phyloP scores from a whole-genome alignment of 1,140 invertebrate species.

The Aphaenogaster rudis region DNA sequence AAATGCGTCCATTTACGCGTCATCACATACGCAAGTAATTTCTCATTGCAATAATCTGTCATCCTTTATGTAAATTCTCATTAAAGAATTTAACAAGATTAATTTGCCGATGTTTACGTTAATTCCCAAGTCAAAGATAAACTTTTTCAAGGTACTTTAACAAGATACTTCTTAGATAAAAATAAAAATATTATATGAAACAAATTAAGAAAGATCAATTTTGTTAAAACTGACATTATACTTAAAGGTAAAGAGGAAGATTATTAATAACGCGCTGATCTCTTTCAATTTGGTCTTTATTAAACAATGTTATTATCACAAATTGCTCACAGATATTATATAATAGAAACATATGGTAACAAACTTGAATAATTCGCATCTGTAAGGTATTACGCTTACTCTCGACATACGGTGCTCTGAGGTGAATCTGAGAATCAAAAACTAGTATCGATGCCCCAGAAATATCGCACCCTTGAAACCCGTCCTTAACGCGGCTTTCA shows the following conservation, averaged over 20 bases:
- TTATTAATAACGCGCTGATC: background rate
- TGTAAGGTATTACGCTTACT: background rate
- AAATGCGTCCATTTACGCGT: conserved; percentile 58
- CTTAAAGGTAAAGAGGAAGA: background rate
- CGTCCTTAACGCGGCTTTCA: conserved; percentile 64
- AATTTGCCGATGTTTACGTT: background rate
- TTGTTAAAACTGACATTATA: background rate
- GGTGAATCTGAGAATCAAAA: conserved; percentile 30
- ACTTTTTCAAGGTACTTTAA: background rate
- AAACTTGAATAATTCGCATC: background rate
- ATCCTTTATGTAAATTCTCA: conserved; percentile 1
- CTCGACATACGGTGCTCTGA: background rate
- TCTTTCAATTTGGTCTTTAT: background rate
- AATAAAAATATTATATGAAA: background rate
- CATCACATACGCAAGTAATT: conserved; percentile 55
- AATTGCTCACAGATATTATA: background rate
- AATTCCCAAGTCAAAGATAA: background rate
- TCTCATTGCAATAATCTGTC: conserved; percentile 30
- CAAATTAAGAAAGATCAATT: background rate
- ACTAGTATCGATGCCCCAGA: background rate
- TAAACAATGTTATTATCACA: background rate
- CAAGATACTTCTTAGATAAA: background rate
- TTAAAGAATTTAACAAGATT: conserved; percentile 23
- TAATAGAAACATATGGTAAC: background rate
- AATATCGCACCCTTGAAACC: conserved; percentile 3